Evolutionary conservation across 1,140 invertebrate species (phyloP), one percentile per base, ranked within the genome.

Genomic region (Lasaia peninsularis): DNA sequence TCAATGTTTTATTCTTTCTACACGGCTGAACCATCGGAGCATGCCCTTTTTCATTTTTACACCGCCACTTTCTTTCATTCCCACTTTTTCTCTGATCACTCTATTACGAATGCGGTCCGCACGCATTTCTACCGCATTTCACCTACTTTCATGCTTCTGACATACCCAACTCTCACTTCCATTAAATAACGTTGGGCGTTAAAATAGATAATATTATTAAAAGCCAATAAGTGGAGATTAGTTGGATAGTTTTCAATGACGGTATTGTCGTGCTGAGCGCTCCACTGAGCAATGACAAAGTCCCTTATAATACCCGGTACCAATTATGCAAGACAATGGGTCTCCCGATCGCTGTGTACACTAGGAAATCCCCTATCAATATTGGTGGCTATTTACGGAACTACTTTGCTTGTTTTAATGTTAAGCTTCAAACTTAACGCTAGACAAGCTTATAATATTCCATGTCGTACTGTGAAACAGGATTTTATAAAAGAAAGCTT

Each of bases 231-330:
- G 8, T 20, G 40, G 14, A 44, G 35, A 44, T 44, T 20, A 44
- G 40, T 44, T 44, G 9, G 40, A 44, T 18, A 44, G 40, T 44
- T 44, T 44, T 44, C 40, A 44, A 18, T 44, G 11, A 44, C 18
- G 40, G 40, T 44, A 44, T 44, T 44, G 18, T 44, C 51, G 40
- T 52, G 60, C 34, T 48, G 56, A 35, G 67, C 64, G 66, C 66
- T 61, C 53, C 61, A 61, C 48, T 62, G 73, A 63, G 60, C 67
- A 28, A 35, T 53, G 56, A 72, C 71, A 74, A 71, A 72, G 51
- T 44, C 65, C 52, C 52, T 60, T 63, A 67, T 73, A 73, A 67
- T 76, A 49, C 44, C 48, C 56, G 40, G 56, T 60, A 61, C 63
- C 69, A 69, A 72, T 74, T 74, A 56, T 56, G 56, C 58, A 63